phyloP scores from a whole-genome alignment of 2,888 invertebrate genomes.

The Caenorhabditis virilis region DNA sequence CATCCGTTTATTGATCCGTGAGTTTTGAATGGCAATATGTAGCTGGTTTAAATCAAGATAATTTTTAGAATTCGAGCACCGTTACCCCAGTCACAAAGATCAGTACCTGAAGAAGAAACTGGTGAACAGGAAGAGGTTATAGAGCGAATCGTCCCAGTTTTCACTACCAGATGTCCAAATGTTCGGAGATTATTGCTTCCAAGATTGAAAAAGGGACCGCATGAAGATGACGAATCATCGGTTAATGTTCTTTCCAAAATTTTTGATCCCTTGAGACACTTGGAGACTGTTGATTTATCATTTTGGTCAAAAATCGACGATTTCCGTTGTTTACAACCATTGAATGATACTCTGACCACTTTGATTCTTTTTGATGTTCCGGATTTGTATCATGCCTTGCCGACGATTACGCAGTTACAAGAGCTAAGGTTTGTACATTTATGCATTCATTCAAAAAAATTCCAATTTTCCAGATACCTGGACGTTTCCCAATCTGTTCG shows the following conservation, averaged over 20 bases:
- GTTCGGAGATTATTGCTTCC: conserved; percentile 36
- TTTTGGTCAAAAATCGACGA: conserved; percentile 71
- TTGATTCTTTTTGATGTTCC: conserved; percentile 83
- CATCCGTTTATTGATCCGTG: background rate
- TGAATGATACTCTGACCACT: conserved; percentile 76
- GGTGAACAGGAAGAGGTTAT: conserved; percentile 6
- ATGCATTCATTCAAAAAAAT: background rate
- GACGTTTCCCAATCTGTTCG: conserved; percentile 78
- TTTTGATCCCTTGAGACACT: conserved; percentile 41
- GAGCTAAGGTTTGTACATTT: conserved; percentile 71
- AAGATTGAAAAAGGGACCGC: conserved; percentile 8
- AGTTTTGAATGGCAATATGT: background rate
- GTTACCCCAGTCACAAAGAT: background rate
- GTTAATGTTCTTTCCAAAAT: conserved; percentile 46
- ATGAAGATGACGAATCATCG: conserved; percentile 36
- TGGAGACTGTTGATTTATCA: conserved; percentile 56
- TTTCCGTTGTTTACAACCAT: conserved; percentile 76
- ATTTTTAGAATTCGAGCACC: conserved; percentile 1
- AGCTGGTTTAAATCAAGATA: background rate
- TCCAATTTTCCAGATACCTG: conserved; percentile 75
- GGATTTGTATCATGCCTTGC: conserved; percentile 73
- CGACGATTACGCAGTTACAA: conserved; percentile 71
- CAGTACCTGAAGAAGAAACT: conserved; percentile 1
- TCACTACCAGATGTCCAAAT: conserved; percentile 48
- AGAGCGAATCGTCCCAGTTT: conserved; percentile 27